Conservation (phyloP, 2,797 vertebrate species). For the Chloroceryle inda region DNA sequence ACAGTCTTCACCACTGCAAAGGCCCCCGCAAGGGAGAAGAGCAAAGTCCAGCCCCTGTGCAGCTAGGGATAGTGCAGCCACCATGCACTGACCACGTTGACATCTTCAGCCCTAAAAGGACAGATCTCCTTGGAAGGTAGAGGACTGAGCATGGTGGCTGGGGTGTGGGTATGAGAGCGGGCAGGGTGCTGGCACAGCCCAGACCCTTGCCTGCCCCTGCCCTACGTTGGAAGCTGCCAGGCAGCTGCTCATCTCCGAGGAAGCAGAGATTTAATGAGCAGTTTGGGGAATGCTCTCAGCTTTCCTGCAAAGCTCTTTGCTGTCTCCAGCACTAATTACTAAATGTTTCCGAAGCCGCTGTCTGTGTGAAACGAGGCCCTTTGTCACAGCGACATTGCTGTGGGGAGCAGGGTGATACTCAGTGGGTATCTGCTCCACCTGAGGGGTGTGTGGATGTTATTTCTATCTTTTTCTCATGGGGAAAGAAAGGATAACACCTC, state of each 20-base stretch:
- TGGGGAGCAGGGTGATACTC: background rate
- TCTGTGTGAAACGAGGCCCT: background rate
- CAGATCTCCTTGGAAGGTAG: background rate
- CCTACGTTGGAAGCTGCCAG: rapidly evolving
- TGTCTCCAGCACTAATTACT: background rate
- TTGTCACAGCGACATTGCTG: rapidly evolving
- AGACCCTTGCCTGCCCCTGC: background rate
- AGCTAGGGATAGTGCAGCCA: background rate
- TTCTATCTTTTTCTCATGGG: background rate
- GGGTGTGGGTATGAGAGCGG: background rate
- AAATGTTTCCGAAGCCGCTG: background rate
- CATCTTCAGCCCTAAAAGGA: background rate
- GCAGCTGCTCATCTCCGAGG: background rate
- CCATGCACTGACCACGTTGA: background rate
- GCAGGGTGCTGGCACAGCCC: background rate
- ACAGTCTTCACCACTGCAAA: rapidly evolving
- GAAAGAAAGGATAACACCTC: background rate
- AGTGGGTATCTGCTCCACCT: rapidly evolving
- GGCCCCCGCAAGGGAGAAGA: rapidly evolving
- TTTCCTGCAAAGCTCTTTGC: background rate
- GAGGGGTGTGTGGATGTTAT: background rate
- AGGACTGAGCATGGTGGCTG: rapidly evolving
- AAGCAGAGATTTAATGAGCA: background rate
- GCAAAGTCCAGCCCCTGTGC: background rate
- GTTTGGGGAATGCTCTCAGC: background rate